Conservation (phyloP, 2,113 vertebrate genomes). For the Mirza zaza region DNA sequence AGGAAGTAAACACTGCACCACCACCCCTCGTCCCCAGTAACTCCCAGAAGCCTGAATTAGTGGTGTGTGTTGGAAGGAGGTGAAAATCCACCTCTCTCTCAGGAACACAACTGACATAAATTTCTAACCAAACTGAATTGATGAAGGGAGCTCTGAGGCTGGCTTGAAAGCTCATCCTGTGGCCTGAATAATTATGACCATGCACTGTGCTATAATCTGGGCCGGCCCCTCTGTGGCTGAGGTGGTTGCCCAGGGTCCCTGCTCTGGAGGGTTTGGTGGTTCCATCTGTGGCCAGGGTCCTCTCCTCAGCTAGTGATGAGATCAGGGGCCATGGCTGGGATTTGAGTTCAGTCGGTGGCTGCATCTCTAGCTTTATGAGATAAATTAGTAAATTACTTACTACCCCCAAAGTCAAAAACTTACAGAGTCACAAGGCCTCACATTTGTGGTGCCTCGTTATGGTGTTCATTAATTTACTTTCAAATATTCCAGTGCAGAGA, state of each 20-base stretch:
- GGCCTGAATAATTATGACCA: not conserved
- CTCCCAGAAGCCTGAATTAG: slow-evolving; percentile 55
- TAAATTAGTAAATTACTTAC: not conserved
- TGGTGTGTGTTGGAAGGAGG: slow-evolving; percentile 19
- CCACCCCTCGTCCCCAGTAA: not conserved
- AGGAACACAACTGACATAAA: slow-evolving; percentile 3
- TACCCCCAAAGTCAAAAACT: not conserved
- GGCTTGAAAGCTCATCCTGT: not conserved
- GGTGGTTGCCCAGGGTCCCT: not conserved
- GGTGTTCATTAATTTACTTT: slow-evolving; percentile 1
- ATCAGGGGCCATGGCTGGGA: not conserved
- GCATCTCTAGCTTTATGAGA: not conserved
- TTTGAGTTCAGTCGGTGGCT: not conserved
- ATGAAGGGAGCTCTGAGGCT: not conserved
- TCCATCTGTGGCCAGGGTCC: not conserved
- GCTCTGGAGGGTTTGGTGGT: not conserved
- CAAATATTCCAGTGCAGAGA: not conserved
- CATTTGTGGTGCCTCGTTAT: not conserved
- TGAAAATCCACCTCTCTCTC: slow-evolving; percentile 39
- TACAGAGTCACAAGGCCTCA: not conserved
- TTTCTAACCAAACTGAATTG: slow-evolving; percentile 29
- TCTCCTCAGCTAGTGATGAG: not conserved
- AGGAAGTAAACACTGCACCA: not conserved
- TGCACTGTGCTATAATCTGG: accelerated
- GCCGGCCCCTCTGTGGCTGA: not conserved